phyloP scores from a whole-genome alignment of 2,888 invertebrate genomes.

The Philonicus albiceps region DNA sequence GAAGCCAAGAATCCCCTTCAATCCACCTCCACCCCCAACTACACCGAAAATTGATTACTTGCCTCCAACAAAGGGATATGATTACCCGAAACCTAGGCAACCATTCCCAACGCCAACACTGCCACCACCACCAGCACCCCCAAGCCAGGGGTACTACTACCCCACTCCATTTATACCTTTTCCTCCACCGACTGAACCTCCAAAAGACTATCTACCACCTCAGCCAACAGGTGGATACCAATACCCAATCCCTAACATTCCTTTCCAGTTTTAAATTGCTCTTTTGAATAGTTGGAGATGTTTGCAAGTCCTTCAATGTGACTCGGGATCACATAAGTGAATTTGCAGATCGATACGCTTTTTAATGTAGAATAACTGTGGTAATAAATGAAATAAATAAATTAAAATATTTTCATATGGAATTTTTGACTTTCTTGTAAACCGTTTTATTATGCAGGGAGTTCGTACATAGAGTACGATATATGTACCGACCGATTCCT shows the following conservation, averaged over 20 bases:
- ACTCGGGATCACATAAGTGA: slow-evolving; percentile 9
- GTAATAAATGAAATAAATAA: slow-evolving; percentile 21
- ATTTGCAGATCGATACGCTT: slow-evolving; percentile 42
- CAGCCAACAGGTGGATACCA: background rate
- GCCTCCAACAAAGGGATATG: background rate
- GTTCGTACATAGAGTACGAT: too few species aligned
- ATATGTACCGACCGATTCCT: too few species aligned
- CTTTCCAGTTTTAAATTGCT: slow-evolving; percentile 19
- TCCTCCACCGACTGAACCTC: background rate
- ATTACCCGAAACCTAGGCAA: background rate
- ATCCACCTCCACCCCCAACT: slow-evolving; percentile 49
- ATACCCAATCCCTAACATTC: slow-evolving; percentile 11
- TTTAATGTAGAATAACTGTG: slow-evolving; percentile 24
- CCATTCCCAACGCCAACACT: slow-evolving; percentile 6
- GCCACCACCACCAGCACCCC: background rate
- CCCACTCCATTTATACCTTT: slow-evolving; percentile 5
- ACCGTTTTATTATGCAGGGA: too few species aligned
- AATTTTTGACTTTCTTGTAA: background rate
- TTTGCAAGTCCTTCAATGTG: slow-evolving; percentile 16
- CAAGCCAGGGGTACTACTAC: slow-evolving; percentile 12
- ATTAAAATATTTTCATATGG: background rate
- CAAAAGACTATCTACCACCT: background rate
- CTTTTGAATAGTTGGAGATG: slow-evolving; percentile 23
- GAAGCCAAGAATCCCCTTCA: slow-evolving; percentile 29
- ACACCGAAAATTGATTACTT: slow-evolving; percentile 4